Evolutionary conservation across 2,888 invertebrate genomes (phyloP).

Genomic region (Melinaea menophilus): DNA sequence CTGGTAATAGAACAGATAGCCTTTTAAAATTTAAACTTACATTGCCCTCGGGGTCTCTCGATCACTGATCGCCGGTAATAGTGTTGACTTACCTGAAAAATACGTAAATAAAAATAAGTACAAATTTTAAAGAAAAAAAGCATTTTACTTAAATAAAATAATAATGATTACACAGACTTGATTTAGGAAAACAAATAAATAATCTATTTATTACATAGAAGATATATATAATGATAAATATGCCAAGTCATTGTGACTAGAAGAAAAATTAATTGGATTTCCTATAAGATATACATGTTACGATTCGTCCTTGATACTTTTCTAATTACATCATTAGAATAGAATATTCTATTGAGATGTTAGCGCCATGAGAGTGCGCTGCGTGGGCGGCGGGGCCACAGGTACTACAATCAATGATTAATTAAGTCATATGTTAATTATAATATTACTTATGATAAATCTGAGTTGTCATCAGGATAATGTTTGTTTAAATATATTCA

Average conservation of each 20-base stretch:
- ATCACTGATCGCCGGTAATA: slow-evolving; percentile 23
- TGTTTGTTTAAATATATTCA: no score
- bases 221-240: no score
- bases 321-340: slow-evolving; percentile 17
- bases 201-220: no score
- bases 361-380: slow-evolving; percentile 43
- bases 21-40: slow-evolving; percentile 1
- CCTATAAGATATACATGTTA: background rate
- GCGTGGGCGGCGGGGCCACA: slow-evolving; percentile 58
- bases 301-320: slow-evolving; percentile 15
- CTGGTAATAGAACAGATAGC: background rate
- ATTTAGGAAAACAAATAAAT: no score
- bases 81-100: slow-evolving; percentile 51
- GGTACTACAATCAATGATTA: slow-evolving; percentile 63
- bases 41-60: background rate
- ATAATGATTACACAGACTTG: no score
- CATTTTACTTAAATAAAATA: no score
- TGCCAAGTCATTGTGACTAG: no score
- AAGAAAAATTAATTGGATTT: no score
- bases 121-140: no score
- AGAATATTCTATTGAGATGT: slow-evolving; percentile 28
- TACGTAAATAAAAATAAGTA: no score
- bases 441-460: slow-evolving; percentile 1
- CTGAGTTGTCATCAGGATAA: no score
- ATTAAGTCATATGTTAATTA: slow-evolving; percentile 34